These are phyloP conservation scores for Caerostris extrusa DNA, from an alignment of 1,140 invertebrate species.

Conservation along the genomic window DNA sequence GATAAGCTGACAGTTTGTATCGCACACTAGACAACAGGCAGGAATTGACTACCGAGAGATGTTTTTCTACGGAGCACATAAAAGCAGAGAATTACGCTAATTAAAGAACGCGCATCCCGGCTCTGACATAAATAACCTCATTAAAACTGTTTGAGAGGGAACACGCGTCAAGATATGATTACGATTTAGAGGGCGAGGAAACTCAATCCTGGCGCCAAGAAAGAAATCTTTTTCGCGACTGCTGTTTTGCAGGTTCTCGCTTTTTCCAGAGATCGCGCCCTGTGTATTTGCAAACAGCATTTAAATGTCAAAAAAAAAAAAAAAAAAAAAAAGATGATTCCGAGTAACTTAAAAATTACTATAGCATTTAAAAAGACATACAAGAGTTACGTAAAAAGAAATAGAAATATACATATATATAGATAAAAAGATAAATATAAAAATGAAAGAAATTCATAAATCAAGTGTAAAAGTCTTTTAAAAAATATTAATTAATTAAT, in stretches of 20 bases:
- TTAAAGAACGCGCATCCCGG: constrained; percentile 8
- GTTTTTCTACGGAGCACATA: not conserved
- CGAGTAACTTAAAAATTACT: too few relatives aligned
- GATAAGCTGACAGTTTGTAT: constrained; percentile 11
- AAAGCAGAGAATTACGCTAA: not conserved
- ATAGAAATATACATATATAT: too few relatives aligned
- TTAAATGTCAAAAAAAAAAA: not conserved
- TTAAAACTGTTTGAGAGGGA: constrained; percentile 42
- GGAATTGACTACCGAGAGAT: not conserved
- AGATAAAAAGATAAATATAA: too few relatives aligned
- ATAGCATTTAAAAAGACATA: too few relatives aligned
- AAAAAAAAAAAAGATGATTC: too few relatives aligned
- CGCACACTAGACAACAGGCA: not conserved
- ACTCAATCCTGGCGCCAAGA: constrained; percentile 22
- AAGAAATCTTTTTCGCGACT: too few relatives aligned
- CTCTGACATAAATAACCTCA: constrained; percentile 59
- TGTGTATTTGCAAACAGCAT: not conserved
- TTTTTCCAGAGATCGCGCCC: not conserved
- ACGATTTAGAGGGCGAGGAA: constrained; percentile 3
- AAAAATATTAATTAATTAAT: too few relatives aligned
- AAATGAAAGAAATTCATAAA: too few relatives aligned
- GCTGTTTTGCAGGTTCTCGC: constrained; percentile 2
- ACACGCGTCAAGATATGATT: constrained; percentile 49
- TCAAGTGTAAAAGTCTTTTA: too few relatives aligned
- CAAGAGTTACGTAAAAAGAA: too few relatives aligned